Evolutionary conservation across 2,888 invertebrate species (phyloP), one percentile per base, ranked within the genome.

Genomic region (Beris morrisii): DNA sequence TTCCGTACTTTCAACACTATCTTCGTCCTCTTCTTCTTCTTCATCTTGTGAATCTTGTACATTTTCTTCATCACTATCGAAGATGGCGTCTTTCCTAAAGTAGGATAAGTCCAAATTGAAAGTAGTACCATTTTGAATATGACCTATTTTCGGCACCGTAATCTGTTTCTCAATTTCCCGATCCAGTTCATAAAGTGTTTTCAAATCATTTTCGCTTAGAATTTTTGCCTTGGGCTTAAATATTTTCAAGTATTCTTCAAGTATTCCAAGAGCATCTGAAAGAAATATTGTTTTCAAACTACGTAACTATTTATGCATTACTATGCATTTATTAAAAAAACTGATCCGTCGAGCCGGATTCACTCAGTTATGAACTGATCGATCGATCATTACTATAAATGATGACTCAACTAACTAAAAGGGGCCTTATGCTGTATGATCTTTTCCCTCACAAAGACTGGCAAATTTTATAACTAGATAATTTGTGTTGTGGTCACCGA

Each of bases 171-270:
- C 11, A 4, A 22, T 7, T 22, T 4, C 12, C 5, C 12, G 4
- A 43, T 22, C 9, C 4, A 56, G 3, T 4, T 44, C 12, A 7
- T 4, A 11, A 1, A 56, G 15, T 44, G 38, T 15, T 7, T 38
- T 22, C 2, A 56, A 9, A 4, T 43, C 44, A 4, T 43, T 15
- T 6, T 5, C 56, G 12, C 11, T 15, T 13, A 56, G 56, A 7
- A 5, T 0, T 13, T 44, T 43, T 5, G 15, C 9, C 9, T 13
- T n/a, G 4, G n/a, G 44, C 28, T 22, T 56, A 44, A 56, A 56
- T 9, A 56, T 6, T n/a, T 12, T 56, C 44, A 56, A 22, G 15
- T 56, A 56, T 7, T 44, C 22, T 13, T 55, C 55, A 2, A 55
- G 31, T 4, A 55, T 30, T 12, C 31, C 55, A 31, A 55, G n/a